These are phyloP conservation scores for Zygogramma bicolorata DNA, from an alignment of 2,888 invertebrate genomes.

Conservation along the genomic window DNA sequence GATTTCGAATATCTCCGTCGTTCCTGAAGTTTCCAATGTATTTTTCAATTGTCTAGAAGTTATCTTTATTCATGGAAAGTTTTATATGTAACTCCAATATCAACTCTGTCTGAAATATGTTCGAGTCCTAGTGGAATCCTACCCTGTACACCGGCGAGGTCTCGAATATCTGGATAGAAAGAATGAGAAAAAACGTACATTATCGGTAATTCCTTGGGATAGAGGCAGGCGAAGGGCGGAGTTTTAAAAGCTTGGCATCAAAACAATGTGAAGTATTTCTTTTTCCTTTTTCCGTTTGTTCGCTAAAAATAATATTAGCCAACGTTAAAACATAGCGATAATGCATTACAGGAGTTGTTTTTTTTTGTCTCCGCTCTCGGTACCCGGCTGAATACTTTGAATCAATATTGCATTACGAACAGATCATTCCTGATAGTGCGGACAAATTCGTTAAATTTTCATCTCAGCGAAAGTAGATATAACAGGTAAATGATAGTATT, in stretches of 20 bases:
- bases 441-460: not conserved
- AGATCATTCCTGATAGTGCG: constrained; percentile 39
- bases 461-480: not conserved
- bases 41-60: too few species aligned
- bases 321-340: constrained; percentile 57
- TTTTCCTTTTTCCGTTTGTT: constrained; percentile 58
- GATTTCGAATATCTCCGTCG: too few species aligned
- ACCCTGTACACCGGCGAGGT: not conserved
- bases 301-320: constrained; percentile 65
- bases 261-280: constrained; percentile 61
- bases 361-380: constrained; percentile 54
- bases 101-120: too few species aligned
- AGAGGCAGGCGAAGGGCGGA: constrained; percentile 40
- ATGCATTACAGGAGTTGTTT: constrained; percentile 59
- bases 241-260: constrained; percentile 63
- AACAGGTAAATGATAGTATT: too few species aligned
- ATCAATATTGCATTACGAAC: constrained; percentile 59
- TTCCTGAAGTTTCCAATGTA: too few species aligned
- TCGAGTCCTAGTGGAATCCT: too few species aligned
- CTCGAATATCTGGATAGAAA: constrained; percentile 32
- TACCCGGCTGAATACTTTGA: constrained; percentile 57
- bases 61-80: too few species aligned
- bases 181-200: constrained; percentile 35
- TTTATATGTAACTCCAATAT: too few species aligned
- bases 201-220: constrained; percentile 45